Evolutionary conservation across 2,113 vertebrate species (phyloP), one percentile per base, ranked within the genome.

Genomic region (Nestor notabilis): DNA sequence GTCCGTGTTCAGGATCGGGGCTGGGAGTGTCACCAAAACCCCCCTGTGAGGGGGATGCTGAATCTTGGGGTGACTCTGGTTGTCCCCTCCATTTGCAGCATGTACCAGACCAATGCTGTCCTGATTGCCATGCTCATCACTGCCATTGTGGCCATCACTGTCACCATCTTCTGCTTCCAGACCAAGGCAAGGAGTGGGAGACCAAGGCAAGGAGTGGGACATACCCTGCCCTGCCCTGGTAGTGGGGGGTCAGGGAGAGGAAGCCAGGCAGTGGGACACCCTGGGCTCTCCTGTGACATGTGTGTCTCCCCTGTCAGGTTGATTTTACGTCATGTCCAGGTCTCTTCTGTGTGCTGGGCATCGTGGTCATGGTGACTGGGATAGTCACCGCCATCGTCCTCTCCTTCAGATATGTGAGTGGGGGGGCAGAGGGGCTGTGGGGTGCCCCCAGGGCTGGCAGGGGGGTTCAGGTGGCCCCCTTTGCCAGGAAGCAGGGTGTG

Each of bases 131-230:
- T 99, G 96, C 96, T 98, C 83, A 99, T 99, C 98, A 99, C 99
- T 0, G 98, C 98, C 11, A 91, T 99, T 2, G 99, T 99, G 72
- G 98, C 99, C 95, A 96, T 99, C 39, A 68, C 98, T 3, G 99
- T 99, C 90, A 99, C 99, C 60, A 74, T 99, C 97, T 99, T 99
- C 98, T 99, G 99, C 98, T 99, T 99, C 97, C 99, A 99, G 97
- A 99, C 99, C 68, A 99, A 99, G 99, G 99, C 99, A 98, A 98
- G 96, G 72, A 27, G 44, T 41, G 27, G 31, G 37, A 49, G 97
- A 99, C 99, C 68, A 99, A 99, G 99, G 99, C 99, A 98, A 98
- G 96, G 72, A 27, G 44, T 41, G 27, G 31, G 37, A 49, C 0
- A 1, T 27, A 29, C 29, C 37, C 41, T 50, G 80, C 18, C 19